Percentiles rank a stretch among this genome's conserved stretches.
Evolutionary conservation across 2,888 invertebrate genomes (phyloP).

Genomic region (Ectobius pallidus): DNA sequence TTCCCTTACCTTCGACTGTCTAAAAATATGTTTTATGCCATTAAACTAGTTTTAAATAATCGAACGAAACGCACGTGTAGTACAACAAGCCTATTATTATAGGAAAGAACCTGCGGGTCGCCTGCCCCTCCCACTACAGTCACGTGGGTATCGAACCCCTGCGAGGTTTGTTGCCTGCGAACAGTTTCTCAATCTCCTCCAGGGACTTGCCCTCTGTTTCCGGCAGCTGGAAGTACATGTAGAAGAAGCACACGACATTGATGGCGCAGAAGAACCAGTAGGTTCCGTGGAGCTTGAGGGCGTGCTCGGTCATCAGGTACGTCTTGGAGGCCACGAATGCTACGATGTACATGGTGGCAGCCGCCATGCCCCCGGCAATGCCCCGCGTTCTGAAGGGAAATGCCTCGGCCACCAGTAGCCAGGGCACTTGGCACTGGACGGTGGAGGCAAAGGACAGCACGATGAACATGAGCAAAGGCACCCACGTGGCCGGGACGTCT

Average conservation of each 20-base stretch:
- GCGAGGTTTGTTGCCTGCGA: no score
- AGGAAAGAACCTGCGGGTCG: no score
- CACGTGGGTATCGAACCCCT: no score
- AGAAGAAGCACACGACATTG: slow-evolving; percentile 58
- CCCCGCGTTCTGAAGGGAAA: slow-evolving; percentile 58
- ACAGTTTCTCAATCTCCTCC: slow-evolving; percentile 57
- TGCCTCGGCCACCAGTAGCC: neutral
- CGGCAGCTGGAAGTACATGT: slow-evolving; percentile 61
- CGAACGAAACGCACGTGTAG: no score
- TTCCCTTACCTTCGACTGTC: no score
- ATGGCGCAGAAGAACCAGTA: slow-evolving; percentile 59
- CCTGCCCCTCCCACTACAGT: no score
- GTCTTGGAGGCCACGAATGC: slow-evolving; percentile 62
- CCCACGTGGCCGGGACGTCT: neutral
- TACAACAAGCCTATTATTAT: no score
- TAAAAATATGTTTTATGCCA: no score
- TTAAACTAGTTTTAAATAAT: no score
- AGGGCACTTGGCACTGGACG: neutral
- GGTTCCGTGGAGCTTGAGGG: slow-evolving; percentile 56
- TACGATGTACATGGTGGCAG: slow-evolving; percentile 61
- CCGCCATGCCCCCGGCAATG: slow-evolving; percentile 60
- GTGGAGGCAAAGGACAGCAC: neutral
- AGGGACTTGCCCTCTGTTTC: slow-evolving; percentile 63
- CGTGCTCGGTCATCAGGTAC: slow-evolving; percentile 58
- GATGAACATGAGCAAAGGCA: neutral